Conservation (phyloP, 2,113 vertebrate species). For the Lophura nycthemera region DNA sequence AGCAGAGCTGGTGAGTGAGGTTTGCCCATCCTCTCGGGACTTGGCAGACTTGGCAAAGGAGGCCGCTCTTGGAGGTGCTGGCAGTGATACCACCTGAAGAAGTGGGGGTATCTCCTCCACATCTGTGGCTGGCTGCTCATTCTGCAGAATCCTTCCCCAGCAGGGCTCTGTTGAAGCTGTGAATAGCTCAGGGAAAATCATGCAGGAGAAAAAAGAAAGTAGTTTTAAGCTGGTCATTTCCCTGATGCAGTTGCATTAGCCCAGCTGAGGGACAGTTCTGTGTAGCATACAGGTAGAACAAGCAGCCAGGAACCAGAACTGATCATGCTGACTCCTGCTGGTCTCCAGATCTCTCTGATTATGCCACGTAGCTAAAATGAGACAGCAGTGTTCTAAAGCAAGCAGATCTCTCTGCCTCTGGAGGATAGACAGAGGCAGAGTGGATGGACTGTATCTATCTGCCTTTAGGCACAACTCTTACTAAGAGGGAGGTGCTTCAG, state of each 20-base stretch:
- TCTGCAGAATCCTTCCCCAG: neutral
- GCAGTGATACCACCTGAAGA: neutral
- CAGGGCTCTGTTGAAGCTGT: neutral
- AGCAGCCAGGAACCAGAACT: neutral
- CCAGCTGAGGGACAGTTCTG: neutral
- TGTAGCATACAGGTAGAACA: neutral
- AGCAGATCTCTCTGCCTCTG: neutral
- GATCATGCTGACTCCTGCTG: neutral
- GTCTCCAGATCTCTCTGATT: neutral
- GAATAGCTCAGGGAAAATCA: neutral
- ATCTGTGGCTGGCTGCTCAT: neutral
- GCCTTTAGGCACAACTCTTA: neutral
- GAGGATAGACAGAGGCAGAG: neutral
- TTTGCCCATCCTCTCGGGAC: neutral
- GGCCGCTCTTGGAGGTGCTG: neutral
- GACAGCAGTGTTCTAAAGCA: neutral
- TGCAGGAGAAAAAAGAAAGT: neutral
- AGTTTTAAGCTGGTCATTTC: neutral
- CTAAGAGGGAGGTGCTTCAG: accelerated
- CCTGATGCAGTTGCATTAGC: neutral
- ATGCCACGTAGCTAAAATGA: neutral
- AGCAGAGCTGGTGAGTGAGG: conserved; percentile 77
- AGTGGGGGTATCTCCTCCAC: neutral
- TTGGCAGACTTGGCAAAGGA: neutral
- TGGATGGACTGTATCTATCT: accelerated